phyloP scores from a whole-genome alignment of 1,140 invertebrate species.

The Pseudobourletiella spinata region DNA sequence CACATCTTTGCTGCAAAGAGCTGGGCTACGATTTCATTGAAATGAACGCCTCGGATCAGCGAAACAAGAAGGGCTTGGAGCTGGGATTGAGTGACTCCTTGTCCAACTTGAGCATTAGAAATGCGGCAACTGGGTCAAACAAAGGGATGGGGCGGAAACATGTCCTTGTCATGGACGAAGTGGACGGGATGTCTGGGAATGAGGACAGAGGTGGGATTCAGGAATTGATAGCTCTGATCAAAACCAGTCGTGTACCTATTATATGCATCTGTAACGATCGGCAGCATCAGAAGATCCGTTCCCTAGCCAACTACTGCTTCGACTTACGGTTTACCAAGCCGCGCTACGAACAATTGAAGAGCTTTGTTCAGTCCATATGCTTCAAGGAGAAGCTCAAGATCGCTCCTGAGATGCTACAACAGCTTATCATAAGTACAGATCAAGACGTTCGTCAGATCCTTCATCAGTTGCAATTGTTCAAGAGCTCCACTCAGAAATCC shows the following conservation, averaged over 20 bases:
- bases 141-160: conserved; percentile 50
- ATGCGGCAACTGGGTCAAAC: not conserved
- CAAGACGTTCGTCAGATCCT: conserved; percentile 89
- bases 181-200: conserved; percentile 99
- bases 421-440: conserved; percentile 79
- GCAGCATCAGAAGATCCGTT: conserved; percentile 85
- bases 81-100: conserved; percentile 70
- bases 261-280: conserved; percentile 99
- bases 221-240: conserved; percentile 89
- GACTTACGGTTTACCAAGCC: conserved; percentile 80
- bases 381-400: conserved; percentile 87
- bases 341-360: conserved; percentile 79
- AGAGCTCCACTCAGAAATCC: conserved; percentile 47
- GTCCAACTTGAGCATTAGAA: conserved; percentile 56
- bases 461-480: conserved; percentile 74
- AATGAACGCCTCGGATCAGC: conserved; percentile 94
- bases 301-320: conserved; percentile 87
- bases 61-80: conserved; percentile 81
- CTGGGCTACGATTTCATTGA: conserved; percentile 84
- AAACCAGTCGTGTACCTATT: conserved; percentile 79
- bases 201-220: conserved; percentile 95
- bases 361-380: conserved; percentile 81
- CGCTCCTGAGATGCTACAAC: conserved; percentile 59
- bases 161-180: conserved; percentile 97
- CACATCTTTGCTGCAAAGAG: conserved; percentile 70